Evolutionary conservation across 2,113 vertebrate genomes (phyloP).

Genomic region (Colaptes auratus): DNA sequence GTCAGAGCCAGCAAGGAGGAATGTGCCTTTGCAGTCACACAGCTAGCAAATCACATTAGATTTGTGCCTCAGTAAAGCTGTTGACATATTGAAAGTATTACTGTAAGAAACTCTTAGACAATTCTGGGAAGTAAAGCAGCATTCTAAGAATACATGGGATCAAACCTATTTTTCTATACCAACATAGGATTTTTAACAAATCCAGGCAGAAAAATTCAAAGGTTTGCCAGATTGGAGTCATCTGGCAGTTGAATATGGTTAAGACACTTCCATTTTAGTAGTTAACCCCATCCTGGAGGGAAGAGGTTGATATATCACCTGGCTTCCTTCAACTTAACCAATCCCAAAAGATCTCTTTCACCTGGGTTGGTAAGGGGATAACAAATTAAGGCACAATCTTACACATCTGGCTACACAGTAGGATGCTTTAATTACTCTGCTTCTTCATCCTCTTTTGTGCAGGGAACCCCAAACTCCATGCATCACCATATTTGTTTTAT

Average conservation of each 20-base stretch:
- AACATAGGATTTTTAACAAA: accelerated
- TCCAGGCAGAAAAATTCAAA: neutral
- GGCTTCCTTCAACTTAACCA: neutral
- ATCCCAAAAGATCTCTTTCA: neutral
- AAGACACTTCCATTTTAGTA: neutral
- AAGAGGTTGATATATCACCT: neutral
- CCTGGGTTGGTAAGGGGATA: neutral
- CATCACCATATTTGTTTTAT: neutral
- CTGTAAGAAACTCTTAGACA: neutral
- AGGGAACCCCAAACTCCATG: neutral
- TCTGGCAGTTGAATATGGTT: neutral
- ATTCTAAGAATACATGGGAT: neutral
- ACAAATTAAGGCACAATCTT: neutral
- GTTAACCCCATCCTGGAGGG: neutral
- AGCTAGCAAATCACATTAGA: neutral
- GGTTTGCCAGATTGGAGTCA: neutral
- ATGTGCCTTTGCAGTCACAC: neutral
- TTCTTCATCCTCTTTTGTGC: neutral
- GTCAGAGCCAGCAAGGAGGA: neutral
- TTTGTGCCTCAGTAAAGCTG: neutral
- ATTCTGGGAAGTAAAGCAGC: neutral
- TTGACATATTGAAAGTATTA: neutral
- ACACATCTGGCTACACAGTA: neutral
- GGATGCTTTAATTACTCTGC: neutral
- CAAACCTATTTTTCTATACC: neutral